A percentile compares a stretch with the other conserved stretches of the same genome.
Evolutionary conservation across 2,113 vertebrate genomes (phyloP).

Genomic region (Archilochus colubris): DNA sequence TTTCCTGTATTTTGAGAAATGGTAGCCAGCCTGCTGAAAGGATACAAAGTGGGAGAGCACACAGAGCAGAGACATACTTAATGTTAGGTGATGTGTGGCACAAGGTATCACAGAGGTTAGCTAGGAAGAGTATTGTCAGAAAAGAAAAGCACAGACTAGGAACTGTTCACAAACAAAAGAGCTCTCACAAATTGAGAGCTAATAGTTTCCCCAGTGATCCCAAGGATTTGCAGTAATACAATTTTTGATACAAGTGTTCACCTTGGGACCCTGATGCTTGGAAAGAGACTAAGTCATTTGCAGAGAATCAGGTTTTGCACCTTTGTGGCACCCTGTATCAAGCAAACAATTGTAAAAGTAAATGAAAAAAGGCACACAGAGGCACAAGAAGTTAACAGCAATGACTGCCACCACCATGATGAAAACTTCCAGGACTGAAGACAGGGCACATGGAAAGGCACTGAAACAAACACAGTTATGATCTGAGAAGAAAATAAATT

Average conservation of each 20-base stretch:
- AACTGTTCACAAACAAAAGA: constrained; percentile 43
- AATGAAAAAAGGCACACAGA: constrained; percentile 48
- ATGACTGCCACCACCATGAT: background rate
- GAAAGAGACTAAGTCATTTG: constrained; percentile 23
- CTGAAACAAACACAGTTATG: background rate
- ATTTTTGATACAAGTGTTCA: constrained; percentile 56
- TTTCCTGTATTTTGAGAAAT: background rate
- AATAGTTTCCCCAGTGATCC: constrained; percentile 45
- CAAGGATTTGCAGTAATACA: constrained; percentile 44
- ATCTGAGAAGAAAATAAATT: background rate
- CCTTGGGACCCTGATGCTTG: constrained; percentile 34
- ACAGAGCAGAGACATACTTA: background rate
- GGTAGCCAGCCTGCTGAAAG: background rate
- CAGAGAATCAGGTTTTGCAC: constrained; percentile 41
- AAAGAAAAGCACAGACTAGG: constrained; percentile 18
- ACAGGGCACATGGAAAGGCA: background rate
- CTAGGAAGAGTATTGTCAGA: background rate
- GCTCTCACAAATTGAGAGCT: constrained; percentile 28
- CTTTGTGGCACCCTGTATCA: constrained; percentile 26
- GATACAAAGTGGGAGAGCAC: background rate
- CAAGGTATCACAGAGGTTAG: background rate
- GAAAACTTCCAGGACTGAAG: background rate
- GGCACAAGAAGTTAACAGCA: constrained; percentile 29
- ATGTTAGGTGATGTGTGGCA: background rate
- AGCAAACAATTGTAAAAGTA: constrained; percentile 49